Evolutionary conservation across 30 jellyfish, hydroid and myxozoan genomes (phyloP).

Genomic region (Cassiopea andromeda): DNA sequence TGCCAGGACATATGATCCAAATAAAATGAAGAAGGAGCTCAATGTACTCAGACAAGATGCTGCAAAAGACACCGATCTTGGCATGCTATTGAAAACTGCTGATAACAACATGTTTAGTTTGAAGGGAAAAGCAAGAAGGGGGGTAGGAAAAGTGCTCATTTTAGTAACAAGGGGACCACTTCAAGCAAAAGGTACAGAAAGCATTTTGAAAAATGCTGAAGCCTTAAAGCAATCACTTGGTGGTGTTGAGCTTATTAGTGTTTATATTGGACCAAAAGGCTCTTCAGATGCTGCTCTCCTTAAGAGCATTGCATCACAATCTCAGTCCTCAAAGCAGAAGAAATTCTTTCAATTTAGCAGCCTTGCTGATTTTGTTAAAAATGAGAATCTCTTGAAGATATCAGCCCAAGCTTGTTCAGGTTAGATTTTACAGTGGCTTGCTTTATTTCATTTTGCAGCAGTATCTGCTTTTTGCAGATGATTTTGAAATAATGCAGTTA

Average conservation of each 20-base stretch:
- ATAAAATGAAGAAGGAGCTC: constrained; percentile 67
- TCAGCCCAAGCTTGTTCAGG: constrained; percentile 92
- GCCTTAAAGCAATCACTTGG: constrained; percentile 62
- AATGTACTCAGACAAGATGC: constrained; percentile 63
- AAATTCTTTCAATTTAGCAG: constrained; percentile 55
- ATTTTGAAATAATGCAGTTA: too few species aligned
- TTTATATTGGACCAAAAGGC: constrained; percentile 71
- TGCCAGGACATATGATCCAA: constrained; percentile 57
- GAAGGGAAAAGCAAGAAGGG: constrained; percentile 83
- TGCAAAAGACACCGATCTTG: constrained; percentile 59
- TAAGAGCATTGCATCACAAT: constrained; percentile 59
- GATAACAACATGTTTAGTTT: constrained; percentile 73
- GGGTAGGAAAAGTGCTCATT: constrained; percentile 81
- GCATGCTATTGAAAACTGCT: constrained; percentile 55
- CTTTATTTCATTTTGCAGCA: too few species aligned
- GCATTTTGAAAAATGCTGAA: constrained; percentile 68
- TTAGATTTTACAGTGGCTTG: not conserved
- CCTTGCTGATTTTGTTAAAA: constrained; percentile 45
- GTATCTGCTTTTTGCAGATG: not conserved
- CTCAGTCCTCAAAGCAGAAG: constrained; percentile 16
- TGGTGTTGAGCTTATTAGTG: constrained; percentile 77
- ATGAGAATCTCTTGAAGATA: constrained; percentile 56
- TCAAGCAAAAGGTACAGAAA: constrained; percentile 42
- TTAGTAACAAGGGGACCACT: constrained; percentile 75
- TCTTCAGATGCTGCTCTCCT: constrained; percentile 54